Percentiles rank a stretch among this genome's conserved stretches.
phyloP scores from a whole-genome alignment of 2,113 vertebrate species.

The Procavia capensis region DNA sequence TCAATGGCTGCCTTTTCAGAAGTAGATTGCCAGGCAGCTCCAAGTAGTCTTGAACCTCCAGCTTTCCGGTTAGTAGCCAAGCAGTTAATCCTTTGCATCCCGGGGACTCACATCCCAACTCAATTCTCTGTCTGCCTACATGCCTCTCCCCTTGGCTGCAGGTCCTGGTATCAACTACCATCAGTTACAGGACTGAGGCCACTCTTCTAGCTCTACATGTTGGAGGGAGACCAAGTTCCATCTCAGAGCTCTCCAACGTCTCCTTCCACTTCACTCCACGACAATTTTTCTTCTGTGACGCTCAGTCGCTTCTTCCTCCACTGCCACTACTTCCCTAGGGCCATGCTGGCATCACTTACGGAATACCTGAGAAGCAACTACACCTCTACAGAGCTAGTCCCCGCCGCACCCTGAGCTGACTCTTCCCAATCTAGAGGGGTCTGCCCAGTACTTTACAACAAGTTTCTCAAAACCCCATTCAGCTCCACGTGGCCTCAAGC shows the following conservation, averaged over 20 bases:
- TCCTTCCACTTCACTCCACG: not conserved
- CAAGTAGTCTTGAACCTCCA: no score
- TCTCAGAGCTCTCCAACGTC: not conserved
- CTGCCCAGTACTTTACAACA: not conserved
- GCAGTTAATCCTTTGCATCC: not conserved
- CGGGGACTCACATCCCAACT: not conserved
- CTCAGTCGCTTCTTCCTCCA: not conserved
- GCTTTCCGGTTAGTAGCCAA: no score
- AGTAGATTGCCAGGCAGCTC: no score
- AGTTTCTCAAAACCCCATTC: not conserved
- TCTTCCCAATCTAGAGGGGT: not conserved
- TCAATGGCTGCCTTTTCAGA: no score
- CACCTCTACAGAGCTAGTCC: not conserved
- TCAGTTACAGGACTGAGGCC: rapidly evolving
- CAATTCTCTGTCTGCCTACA: not conserved
- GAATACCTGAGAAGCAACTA: not conserved
- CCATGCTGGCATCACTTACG: rapidly evolving
- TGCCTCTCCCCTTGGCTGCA: not conserved
- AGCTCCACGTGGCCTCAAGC: not conserved
- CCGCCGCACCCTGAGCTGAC: no score
- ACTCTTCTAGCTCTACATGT: not conserved
- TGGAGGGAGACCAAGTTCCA: not conserved
- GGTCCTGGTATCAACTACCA: not conserved
- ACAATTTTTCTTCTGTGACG: not conserved
- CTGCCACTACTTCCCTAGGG: rapidly evolving